phyloP scores from a whole-genome alignment of 2,888 invertebrate species.

The Megaustenia siamemsis region DNA sequence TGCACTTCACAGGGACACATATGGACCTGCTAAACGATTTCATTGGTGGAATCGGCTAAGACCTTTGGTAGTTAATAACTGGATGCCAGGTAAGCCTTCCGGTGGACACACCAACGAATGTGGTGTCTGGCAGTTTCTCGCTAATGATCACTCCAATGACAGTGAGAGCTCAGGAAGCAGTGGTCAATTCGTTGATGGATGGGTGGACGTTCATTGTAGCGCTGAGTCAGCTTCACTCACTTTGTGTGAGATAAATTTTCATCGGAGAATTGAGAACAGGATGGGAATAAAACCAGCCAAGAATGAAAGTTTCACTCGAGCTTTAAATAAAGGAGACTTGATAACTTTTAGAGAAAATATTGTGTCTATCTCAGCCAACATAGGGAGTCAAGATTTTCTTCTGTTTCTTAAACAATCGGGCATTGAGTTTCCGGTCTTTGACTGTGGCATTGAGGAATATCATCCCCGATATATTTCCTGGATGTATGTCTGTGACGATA shows the following conservation, averaged over 20 bases:
- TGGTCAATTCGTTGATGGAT: background rate
- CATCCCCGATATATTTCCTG: background rate
- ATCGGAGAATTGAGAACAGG: background rate
- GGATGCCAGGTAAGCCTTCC: slow-evolving; percentile 11
- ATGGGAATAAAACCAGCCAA: background rate
- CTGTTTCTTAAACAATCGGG: background rate
- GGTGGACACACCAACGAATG: background rate
- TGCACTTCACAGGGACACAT: background rate
- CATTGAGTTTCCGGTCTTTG: background rate
- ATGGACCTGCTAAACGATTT: background rate
- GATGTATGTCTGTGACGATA: background rate
- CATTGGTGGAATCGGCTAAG: background rate
- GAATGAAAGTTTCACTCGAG: background rate
- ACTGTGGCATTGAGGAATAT: background rate
- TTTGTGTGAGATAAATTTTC: background rate
- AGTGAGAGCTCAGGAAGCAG: background rate
- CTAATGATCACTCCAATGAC: background rate
- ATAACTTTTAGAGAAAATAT: background rate
- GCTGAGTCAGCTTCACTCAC: background rate
- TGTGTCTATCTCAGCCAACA: background rate
- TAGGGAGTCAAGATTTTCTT: background rate
- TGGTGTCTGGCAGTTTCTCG: background rate
- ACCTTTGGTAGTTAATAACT: background rate
- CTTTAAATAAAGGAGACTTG: background rate
- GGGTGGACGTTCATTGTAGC: background rate